These are phyloP conservation scores for Stratiolaelaps scimitus DNA, from an alignment of 1,140 invertebrate genomes.

Conservation along the genomic window DNA sequence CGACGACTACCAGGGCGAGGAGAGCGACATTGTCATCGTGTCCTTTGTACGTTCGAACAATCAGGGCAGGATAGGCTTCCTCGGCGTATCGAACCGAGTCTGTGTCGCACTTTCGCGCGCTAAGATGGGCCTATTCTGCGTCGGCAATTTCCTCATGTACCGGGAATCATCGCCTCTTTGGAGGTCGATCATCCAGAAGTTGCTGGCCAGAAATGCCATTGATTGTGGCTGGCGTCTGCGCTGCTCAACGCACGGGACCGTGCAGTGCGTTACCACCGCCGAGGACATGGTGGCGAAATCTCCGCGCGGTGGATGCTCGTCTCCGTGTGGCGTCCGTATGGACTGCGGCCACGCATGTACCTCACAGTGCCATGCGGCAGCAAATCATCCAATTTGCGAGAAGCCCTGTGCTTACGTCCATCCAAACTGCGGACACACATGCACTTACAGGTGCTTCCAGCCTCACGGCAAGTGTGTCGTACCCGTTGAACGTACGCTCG, in stretches of 20 bases:
- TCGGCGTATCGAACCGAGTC: constrained; percentile 58
- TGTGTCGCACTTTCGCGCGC: constrained; percentile 72
- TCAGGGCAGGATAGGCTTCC: constrained; percentile 61
- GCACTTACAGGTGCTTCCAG: constrained; percentile 32
- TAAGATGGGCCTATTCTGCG: constrained; percentile 53
- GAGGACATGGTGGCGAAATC: constrained; percentile 29
- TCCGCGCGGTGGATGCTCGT: constrained; percentile 32
- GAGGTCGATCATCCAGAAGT: neutral
- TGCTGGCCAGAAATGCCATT: neutral
- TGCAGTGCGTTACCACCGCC: neutral
- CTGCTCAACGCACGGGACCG: neutral
- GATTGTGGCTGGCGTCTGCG: neutral
- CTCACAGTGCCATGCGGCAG: constrained; percentile 33
- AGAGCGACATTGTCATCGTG: constrained; percentile 66
- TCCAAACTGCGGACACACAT: constrained; percentile 29
- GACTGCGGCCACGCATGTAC: constrained; percentile 34
- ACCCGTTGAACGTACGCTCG: constrained; percentile 22
- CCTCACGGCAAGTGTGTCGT: constrained; percentile 32
- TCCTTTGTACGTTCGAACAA: constrained; percentile 77
- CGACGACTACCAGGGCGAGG: constrained; percentile 74
- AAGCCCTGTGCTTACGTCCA: constrained; percentile 31
- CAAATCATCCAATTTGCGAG: constrained; percentile 29
- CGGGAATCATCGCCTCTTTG: constrained; percentile 27
- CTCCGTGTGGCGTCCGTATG: constrained; percentile 31
- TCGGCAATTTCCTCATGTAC: constrained; percentile 55